These are phyloP conservation scores for Otolemur crassicaudatus DNA, from an alignment of 2,797 vertebrate species.

Conservation along the genomic window DNA sequence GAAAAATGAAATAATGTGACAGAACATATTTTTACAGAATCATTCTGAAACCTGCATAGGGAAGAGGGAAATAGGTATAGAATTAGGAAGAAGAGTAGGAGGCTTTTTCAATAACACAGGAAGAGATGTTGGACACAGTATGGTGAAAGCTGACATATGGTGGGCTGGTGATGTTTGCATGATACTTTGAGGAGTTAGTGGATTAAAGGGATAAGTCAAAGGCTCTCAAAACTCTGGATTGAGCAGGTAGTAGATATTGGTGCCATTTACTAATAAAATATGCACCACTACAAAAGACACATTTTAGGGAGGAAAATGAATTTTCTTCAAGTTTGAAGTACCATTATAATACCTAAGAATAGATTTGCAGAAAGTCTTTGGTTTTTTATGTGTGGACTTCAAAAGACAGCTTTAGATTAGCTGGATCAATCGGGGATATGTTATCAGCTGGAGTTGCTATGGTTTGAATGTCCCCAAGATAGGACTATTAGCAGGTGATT, in stretches of 20 bases:
- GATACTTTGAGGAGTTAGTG: rapidly evolving
- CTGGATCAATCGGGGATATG: background rate
- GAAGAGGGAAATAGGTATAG: background rate
- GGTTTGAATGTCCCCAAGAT: background rate
- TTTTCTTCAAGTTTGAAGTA: background rate
- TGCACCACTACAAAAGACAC: background rate
- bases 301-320: background rate
- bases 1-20: background rate
- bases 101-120: background rate
- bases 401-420: background rate
- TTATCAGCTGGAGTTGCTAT: background rate
- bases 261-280: background rate
- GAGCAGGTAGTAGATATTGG: background rate
- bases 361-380: background rate
- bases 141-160: no score
- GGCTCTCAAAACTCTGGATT: no score
- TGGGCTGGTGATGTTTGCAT: rapidly evolving
- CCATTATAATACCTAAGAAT: background rate
- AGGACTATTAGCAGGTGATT: background rate
- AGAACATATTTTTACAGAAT: background rate
- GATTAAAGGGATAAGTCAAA: background rate
- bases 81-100: background rate
- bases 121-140: background rate
- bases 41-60: background rate
- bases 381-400: background rate